Conservation (phyloP, 2,888 invertebrate genomes). For the Lasioglossum marginatum region DNA sequence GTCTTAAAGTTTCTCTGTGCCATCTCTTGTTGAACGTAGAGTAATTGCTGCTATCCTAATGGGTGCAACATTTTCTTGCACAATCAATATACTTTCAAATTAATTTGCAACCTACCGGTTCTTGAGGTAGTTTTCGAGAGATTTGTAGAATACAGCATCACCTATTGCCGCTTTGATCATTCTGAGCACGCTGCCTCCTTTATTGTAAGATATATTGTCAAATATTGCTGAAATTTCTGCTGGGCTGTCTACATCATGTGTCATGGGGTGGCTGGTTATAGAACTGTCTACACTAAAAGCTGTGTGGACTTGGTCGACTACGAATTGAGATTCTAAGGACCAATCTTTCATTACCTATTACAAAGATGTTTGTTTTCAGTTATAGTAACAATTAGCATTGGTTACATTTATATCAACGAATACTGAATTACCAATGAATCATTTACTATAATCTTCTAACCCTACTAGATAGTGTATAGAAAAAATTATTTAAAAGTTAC, state of each 20-base stretch:
- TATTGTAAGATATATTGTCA: constrained; percentile 89
- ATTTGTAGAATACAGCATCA: constrained; percentile 85
- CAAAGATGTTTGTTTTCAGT: not conserved
- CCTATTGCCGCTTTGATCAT: constrained; percentile 89
- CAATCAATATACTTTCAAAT: not conserved
- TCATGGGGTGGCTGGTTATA: constrained; percentile 87
- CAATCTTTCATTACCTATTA: constrained; percentile 87
- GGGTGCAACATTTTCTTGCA: not conserved
- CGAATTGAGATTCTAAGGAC: constrained; percentile 89
- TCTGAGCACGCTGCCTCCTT: constrained; percentile 88
- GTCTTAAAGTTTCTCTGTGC: too few species aligned
- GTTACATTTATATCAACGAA: not conserved
- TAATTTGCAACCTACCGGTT: constrained; percentile 83
- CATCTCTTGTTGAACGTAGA: too few species aligned
- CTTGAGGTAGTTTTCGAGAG: constrained; percentile 86
- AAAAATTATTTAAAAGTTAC: not conserved
- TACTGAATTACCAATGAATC: not conserved
- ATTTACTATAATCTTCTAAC: not conserved
- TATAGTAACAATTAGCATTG: not conserved
- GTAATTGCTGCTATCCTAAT: not conserved
- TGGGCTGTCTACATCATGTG: constrained; percentile 86
- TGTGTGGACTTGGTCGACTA: constrained; percentile 89
- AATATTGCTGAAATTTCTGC: constrained; percentile 88
- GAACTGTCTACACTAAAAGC: constrained; percentile 88
- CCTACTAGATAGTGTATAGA: not conserved